These are phyloP conservation scores for Rhopalosiphum nymphaeae DNA, from an alignment of 2,888 invertebrate genomes.

Conservation along the genomic window DNA sequence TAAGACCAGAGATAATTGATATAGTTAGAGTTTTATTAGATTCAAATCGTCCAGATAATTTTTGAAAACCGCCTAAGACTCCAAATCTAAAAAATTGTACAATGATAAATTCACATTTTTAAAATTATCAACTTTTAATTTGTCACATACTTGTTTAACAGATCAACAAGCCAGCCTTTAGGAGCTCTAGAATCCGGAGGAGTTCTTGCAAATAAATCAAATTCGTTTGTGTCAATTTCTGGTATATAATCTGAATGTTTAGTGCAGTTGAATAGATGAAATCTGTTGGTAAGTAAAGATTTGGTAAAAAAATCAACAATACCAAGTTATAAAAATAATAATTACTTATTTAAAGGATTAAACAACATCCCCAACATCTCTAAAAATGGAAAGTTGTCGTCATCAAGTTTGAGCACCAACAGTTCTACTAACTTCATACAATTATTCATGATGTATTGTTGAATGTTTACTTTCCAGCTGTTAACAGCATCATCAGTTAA, in stretches of 20 bases:
- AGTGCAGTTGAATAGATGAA: slow-evolving; percentile 87
- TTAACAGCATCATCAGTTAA: slow-evolving; percentile 97
- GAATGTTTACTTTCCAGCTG: slow-evolving; percentile 97
- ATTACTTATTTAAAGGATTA: slow-evolving; percentile 95
- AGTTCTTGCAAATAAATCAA: slow-evolving; percentile 79
- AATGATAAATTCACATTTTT: background rate
- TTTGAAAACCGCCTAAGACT: slow-evolving; percentile 88
- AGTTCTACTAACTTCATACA: slow-evolving; percentile 92
- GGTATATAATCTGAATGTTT: slow-evolving; percentile 80
- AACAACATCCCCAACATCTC: slow-evolving; percentile 93
- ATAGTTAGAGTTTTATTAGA: slow-evolving; percentile 80
- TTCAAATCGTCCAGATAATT: slow-evolving; percentile 86
- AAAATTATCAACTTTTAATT: background rate
- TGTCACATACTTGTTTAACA: slow-evolving; percentile 82
- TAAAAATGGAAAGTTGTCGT: slow-evolving; percentile 92
- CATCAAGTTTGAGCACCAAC: slow-evolving; percentile 89
- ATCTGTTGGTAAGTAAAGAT: slow-evolving; percentile 73
- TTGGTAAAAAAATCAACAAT: slow-evolving; percentile 45
- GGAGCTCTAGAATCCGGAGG: slow-evolving; percentile 86
- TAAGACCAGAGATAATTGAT: slow-evolving; percentile 83
- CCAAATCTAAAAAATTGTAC: slow-evolving; percentile 79
- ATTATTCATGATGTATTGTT: slow-evolving; percentile 93
- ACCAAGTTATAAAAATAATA: slow-evolving; percentile 64
- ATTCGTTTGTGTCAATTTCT: slow-evolving; percentile 73
- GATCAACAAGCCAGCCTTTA: slow-evolving; percentile 95